Conservation (phyloP, 2,113 vertebrate species). For the Ranitomeya imitator region DNA sequence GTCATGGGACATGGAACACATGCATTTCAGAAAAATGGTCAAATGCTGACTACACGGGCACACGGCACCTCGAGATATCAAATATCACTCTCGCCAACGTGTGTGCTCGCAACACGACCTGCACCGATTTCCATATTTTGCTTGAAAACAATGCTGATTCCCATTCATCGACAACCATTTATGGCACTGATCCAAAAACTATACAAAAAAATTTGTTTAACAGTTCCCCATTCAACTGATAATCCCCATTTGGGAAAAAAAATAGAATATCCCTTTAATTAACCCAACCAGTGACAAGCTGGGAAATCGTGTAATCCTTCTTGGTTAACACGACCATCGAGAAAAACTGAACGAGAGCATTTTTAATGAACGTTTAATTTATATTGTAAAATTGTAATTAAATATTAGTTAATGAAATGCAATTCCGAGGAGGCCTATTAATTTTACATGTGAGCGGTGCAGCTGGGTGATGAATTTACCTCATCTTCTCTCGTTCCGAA, state of each 20-base stretch:
- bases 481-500: conserved; percentile 17
- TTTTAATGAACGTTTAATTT: conserved; percentile 50
- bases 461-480: conserved; percentile 43
- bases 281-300: neutral
- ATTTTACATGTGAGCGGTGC: conserved; percentile 34
- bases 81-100: no score
- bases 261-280: neutral
- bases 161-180: no score
- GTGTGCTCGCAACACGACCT: no score
- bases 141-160: no score
- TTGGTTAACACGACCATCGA: neutral
- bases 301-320: neutral
- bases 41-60: no score
- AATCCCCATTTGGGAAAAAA: neutral
- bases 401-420: conserved; percentile 53
- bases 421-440: conserved; percentile 43
- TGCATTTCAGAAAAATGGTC: no score
- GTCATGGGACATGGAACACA: no score
- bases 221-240: neutral
- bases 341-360: neutral
- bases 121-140: no score
- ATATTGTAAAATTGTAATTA: conserved; percentile 53
- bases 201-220: no score
- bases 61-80: no score
- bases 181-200: no score